A percentile compares a stretch with the other conserved stretches of the same genome.
Evolutionary conservation across 2,888 invertebrate genomes (phyloP).

Genomic region (Drosophila incognita): DNA sequence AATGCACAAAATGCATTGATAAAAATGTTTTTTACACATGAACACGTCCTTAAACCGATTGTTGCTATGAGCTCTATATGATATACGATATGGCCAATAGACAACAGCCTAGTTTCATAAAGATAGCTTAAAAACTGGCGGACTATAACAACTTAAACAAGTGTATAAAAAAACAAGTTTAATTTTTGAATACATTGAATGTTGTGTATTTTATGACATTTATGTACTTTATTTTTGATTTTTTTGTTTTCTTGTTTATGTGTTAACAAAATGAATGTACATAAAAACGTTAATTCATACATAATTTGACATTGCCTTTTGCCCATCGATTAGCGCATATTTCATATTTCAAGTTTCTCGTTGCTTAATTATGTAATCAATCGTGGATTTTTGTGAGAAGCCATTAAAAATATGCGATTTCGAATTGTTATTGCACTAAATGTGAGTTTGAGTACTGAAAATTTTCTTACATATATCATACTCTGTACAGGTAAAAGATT

Average conservation of each 20-base stretch:
- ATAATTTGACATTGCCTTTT: conserved; percentile 75
- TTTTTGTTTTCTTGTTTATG: conserved; percentile 23
- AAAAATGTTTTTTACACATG: not conserved
- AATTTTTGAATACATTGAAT: conserved; percentile 83
- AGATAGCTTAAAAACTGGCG: not conserved
- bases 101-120: no score
- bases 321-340: conserved; percentile 29
- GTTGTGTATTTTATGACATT: conserved; percentile 65
- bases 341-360: conserved; percentile 27
- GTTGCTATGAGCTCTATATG: not conserved
- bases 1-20: not conserved
- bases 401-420: conserved; percentile 35
- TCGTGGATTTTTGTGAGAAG: conserved; percentile 48
- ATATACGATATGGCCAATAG: not conserved
- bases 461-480: conserved; percentile 41
- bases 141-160: not conserved
- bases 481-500: conserved; percentile 72
- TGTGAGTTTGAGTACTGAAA: conserved; percentile 37
- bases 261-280: conserved; percentile 73
- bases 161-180: not conserved
- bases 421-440: conserved; percentile 37
- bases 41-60: not conserved
- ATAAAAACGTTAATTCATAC: conserved; percentile 66
- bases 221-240: conserved; percentile 66
- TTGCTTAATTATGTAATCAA: conserved; percentile 38